phyloP scores from a whole-genome alignment of 2,797 vertebrate species.

The Lithobates pipiens region DNA sequence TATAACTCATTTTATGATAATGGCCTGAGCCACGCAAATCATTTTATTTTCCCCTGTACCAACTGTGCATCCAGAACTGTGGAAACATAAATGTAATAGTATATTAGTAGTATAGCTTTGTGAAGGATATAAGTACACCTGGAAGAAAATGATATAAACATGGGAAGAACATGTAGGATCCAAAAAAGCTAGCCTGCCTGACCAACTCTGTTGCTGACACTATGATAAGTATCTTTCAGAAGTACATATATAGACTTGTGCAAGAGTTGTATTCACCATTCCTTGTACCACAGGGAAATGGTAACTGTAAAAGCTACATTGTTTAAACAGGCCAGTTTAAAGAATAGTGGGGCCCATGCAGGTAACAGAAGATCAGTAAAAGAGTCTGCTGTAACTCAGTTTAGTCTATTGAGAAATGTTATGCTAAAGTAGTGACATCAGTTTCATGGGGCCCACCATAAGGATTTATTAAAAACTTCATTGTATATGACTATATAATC shows the following conservation, averaged over 20 bases:
- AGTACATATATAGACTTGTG: background rate
- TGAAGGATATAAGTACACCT: no score
- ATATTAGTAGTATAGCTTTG: no score
- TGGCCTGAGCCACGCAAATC: no score
- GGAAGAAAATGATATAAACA: no score
- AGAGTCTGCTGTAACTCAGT: slow-evolving; percentile 49
- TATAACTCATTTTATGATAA: no score
- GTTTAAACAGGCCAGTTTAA: slow-evolving; percentile 25
- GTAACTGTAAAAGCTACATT: background rate
- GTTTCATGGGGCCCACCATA: slow-evolving; percentile 42
- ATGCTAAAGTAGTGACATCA: slow-evolving; percentile 50
- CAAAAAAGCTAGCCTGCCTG: no score
- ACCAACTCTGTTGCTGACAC: no score
- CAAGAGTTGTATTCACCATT: background rate
- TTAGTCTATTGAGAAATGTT: slow-evolving; percentile 57
- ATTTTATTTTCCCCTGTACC: no score
- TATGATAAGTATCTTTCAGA: no score
- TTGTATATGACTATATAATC: background rate
- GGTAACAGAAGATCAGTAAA: slow-evolving; percentile 44
- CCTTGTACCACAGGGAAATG: background rate
- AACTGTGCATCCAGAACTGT: no score
- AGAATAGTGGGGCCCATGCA: slow-evolving; percentile 39
- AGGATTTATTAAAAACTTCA: slow-evolving; percentile 22
- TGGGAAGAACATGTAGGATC: no score
- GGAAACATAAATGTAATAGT: no score